Percentiles rank a stretch among this genome's conserved stretches.
Evolutionary conservation across 2,113 vertebrate genomes (phyloP).

Genomic region (Crotalus horridus): DNA sequence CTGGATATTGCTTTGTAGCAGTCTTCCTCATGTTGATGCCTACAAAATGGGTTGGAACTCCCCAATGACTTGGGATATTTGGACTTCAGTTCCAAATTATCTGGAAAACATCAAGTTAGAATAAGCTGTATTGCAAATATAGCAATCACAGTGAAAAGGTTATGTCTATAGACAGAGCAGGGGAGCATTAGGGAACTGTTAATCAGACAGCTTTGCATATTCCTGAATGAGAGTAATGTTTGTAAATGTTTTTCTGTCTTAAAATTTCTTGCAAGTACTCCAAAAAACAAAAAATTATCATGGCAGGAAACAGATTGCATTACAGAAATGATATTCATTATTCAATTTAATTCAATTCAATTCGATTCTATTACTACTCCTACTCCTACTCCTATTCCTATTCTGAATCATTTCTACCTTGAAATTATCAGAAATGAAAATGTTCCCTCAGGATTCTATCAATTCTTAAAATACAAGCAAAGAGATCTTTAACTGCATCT

Average conservation of each 20-base stretch:
- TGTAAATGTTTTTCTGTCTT: neutral
- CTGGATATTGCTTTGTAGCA: neutral
- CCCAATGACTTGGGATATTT: neutral
- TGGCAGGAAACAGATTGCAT: neutral
- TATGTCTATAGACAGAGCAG: neutral
- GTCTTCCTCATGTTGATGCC: neutral
- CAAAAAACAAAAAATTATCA: neutral
- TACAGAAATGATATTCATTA: neutral
- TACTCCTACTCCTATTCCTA: neutral
- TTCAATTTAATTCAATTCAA: neutral
- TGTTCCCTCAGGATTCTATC: neutral
- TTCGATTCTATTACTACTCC: neutral
- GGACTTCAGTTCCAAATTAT: neutral
- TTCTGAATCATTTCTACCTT: neutral
- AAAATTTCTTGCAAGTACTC: neutral
- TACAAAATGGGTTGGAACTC: neutral
- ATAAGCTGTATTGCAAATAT: neutral
- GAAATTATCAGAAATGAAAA: neutral
- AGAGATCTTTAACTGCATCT: too few species aligned
- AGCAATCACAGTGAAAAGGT: neutral
- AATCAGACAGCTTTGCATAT: neutral
- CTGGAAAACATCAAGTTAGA: neutral
- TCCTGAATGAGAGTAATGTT: neutral
- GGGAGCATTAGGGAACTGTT: neutral
- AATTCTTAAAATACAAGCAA: too few species aligned